Evolutionary conservation across 2,113 vertebrate genomes (phyloP).

Genomic region (Raphicerus campestris): DNA sequence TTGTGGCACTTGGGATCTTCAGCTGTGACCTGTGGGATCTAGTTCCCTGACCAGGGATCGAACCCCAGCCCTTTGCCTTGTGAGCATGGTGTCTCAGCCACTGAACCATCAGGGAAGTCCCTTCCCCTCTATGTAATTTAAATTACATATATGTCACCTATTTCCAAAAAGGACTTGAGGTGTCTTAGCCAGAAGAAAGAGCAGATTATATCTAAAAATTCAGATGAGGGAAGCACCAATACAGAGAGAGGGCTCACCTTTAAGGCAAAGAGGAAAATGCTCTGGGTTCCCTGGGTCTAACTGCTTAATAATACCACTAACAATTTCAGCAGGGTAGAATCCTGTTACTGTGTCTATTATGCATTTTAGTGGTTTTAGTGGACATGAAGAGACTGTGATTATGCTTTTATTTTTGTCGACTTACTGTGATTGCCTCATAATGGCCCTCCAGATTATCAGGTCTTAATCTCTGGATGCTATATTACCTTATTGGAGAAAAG

Average conservation of each 20-base stretch:
- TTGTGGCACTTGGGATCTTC: neutral
- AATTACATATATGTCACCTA: neutral
- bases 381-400: neutral
- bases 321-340: neutral
- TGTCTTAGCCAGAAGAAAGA: neutral
- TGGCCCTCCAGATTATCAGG: neutral
- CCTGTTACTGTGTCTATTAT: neutral
- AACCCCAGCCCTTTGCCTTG: neutral
- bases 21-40: neutral
- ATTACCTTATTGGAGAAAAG: neutral
- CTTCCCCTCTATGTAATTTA: neutral
- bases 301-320: neutral
- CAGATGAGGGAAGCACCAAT: neutral
- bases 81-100: neutral
- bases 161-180: neutral
- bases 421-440: neutral
- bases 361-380: neutral
- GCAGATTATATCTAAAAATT: neutral
- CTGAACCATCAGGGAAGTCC: neutral
- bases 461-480: neutral
- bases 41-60: neutral
- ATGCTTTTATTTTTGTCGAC: neutral
- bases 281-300: neutral
- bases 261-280: neutral
- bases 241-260: neutral